Evolutionary conservation across 53 echinoderm and acorn worm species (phyloP).

Genomic region (Stichopus horrens): DNA sequence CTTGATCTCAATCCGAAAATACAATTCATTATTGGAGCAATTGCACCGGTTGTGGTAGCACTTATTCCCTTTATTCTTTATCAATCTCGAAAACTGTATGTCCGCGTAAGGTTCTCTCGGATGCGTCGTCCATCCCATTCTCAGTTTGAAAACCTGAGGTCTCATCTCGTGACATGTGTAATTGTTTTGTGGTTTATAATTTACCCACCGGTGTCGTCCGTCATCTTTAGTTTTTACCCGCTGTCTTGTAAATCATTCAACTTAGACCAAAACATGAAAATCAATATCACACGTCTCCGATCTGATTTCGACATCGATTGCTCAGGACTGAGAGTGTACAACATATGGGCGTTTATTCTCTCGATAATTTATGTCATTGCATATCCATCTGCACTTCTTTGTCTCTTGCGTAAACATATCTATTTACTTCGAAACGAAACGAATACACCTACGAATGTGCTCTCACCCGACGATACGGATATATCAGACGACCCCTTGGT

Average conservation of each 20-base stretch:
- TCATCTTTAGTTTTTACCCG: slow-evolving; percentile 51
- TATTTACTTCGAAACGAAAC: too few species aligned
- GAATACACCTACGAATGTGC: too few species aligned
- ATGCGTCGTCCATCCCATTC: neutral
- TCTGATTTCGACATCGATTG: slow-evolving; percentile 62
- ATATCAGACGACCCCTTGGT: too few species aligned
- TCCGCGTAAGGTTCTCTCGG: neutral
- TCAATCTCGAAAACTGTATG: neutral
- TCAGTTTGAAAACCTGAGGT: neutral
- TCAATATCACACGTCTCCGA: slow-evolving; percentile 15
- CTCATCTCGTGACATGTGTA: slow-evolving; percentile 24
- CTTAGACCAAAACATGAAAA: slow-evolving; percentile 24
- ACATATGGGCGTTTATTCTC: slow-evolving; percentile 50
- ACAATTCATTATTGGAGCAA: neutral
- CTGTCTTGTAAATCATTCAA: slow-evolving; percentile 50
- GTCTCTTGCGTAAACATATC: slow-evolving; percentile 21
- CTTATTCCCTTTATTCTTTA: slow-evolving; percentile 10
- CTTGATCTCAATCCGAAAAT: slow-evolving; percentile 13
- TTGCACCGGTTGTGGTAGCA: neutral
- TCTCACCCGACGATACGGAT: too few species aligned
- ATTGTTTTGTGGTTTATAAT: slow-evolving; percentile 50
- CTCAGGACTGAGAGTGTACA: neutral
- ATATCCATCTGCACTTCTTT: slow-evolving; percentile 48
- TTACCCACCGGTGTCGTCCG: slow-evolving; percentile 39
- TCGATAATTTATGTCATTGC: slow-evolving; percentile 54